Evolutionary conservation across 2,888 invertebrate species (phyloP).

Genomic region (Eupithecia dodoneata): DNA sequence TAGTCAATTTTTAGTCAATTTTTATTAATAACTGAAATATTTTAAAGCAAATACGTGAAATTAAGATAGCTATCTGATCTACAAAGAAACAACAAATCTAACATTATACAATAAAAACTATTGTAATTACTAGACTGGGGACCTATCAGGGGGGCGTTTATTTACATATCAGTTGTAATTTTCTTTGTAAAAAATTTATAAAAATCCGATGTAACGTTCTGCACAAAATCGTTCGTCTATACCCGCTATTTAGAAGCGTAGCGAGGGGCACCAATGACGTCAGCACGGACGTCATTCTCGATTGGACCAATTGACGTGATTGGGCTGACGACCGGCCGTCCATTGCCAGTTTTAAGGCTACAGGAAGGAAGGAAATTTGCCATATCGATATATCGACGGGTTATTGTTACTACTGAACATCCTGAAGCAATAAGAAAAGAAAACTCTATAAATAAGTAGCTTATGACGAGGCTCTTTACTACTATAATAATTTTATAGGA

Average conservation of each 20-base stretch:
- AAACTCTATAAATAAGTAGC: background rate
- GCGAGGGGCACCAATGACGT: constrained; percentile 78
- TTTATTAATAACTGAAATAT: background rate
- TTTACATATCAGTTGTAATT: background rate
- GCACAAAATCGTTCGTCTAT: background rate
- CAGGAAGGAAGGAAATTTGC: constrained; percentile 24
- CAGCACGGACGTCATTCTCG: constrained; percentile 72
- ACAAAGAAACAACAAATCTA: background rate
- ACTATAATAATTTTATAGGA: background rate
- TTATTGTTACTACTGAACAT: background rate
- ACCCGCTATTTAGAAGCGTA: constrained; percentile 33
- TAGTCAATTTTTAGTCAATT: background rate
- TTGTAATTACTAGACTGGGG: background rate
- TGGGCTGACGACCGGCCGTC: constrained; percentile 52
- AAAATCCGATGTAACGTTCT: background rate
- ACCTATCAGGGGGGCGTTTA: background rate
- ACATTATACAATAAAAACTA: background rate
- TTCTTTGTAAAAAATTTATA: background rate
- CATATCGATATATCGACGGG: background rate
- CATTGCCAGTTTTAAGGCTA: constrained; percentile 34
- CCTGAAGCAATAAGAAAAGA: background rate
- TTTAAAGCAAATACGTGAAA: background rate
- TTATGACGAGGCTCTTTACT: background rate
- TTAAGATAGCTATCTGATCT: background rate
- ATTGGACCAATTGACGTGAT: constrained; percentile 81